phyloP scores from a whole-genome alignment of 2,888 invertebrate species.

The Plebejus anna region DNA sequence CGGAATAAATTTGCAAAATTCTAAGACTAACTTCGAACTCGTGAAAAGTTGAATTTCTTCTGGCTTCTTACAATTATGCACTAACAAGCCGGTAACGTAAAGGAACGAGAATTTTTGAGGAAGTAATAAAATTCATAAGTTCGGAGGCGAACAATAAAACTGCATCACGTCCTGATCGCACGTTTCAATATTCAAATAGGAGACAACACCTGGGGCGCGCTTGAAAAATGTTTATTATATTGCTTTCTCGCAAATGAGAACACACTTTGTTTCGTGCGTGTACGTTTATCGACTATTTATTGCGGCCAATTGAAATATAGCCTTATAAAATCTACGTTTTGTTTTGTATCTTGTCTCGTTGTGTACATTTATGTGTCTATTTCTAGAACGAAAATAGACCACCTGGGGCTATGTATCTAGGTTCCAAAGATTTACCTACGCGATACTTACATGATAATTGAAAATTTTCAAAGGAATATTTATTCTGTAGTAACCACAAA shows the following conservation, averaged over 20 bases:
- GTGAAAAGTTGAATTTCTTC: constrained; percentile 25
- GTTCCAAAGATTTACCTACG: not conserved
- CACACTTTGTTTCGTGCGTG: constrained; percentile 44
- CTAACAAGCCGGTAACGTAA: constrained; percentile 33
- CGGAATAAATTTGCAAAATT: constrained; percentile 28
- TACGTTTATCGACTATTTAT: constrained; percentile 21
- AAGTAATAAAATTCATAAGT: constrained; percentile 66
- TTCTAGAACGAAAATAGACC: constrained; percentile 14
- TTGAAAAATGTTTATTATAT: constrained; percentile 72
- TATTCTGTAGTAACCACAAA: not conserved
- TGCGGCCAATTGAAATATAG: constrained; percentile 38
- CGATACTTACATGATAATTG: not conserved
- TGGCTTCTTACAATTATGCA: constrained; percentile 30
- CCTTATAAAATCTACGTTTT: constrained; percentile 2
- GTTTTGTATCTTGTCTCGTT: not conserved
- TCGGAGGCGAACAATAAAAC: constrained; percentile 71
- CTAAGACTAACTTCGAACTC: constrained; percentile 20
- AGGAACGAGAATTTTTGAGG: constrained; percentile 48
- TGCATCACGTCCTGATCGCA: constrained; percentile 78
- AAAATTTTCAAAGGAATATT: not conserved
- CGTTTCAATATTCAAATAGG: constrained; percentile 71
- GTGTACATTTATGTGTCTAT: not conserved
- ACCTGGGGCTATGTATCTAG: not conserved
- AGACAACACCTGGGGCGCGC: constrained; percentile 68
- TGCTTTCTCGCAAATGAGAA: constrained; percentile 63